A percentile compares a stretch with the other conserved stretches of the same genome.
These are phyloP conservation scores for Lamellibrachia satsuma DNA, from an alignment of 2,888 invertebrate genomes.

Conservation along the genomic window DNA sequence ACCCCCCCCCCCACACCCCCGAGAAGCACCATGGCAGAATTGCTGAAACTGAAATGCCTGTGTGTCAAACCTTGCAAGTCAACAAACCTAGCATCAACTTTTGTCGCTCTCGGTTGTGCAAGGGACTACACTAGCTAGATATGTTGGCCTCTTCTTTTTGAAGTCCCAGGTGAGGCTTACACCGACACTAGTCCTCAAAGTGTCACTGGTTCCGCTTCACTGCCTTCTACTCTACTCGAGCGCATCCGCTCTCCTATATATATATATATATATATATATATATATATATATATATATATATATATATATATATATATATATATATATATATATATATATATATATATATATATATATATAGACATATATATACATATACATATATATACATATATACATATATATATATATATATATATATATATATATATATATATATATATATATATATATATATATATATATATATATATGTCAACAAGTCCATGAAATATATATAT, in stretches of 20 bases:
- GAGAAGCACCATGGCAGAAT: too few relatives aligned
- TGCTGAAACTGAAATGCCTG: too few relatives aligned
- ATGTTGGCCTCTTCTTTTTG: too few relatives aligned
- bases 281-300: background rate
- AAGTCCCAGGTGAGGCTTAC: background rate
- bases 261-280: background rate
- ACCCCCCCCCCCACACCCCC: too few relatives aligned
- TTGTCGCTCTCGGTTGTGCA: too few relatives aligned
- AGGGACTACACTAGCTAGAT: too few relatives aligned
- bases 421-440: background rate
- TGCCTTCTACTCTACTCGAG: background rate
- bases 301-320: background rate
- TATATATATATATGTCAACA: background rate
- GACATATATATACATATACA: background rate
- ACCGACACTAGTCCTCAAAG: background rate
- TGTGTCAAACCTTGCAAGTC: too few relatives aligned
- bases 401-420: background rate
- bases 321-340: background rate
- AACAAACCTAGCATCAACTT: too few relatives aligned
- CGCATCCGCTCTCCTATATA: background rate
- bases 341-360: background rate
- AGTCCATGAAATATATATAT: too few relatives aligned
- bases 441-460: background rate
- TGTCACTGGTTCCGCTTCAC: too few relatives aligned
- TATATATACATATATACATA: background rate